Conservation (phyloP, 64 coral and sea anemone species). For the Stichodactyla mertensii region DNA sequence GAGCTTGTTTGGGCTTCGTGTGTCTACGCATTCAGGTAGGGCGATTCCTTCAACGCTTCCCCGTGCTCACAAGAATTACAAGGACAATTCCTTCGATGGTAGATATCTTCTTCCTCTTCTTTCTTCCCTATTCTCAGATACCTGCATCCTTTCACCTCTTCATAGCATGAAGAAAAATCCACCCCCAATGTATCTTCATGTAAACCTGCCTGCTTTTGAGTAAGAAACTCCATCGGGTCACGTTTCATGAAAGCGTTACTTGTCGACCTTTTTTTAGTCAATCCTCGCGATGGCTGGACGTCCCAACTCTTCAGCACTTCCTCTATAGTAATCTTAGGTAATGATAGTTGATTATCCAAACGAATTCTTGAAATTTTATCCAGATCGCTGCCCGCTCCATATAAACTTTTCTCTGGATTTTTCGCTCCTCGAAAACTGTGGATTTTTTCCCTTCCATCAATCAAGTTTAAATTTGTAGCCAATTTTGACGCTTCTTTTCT, state of each 20-base stretch:
- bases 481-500: background rate
- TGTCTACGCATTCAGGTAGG: conserved; percentile 46
- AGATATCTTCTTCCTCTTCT: conserved; percentile 11
- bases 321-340: conserved; percentile 57
- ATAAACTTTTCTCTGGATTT: background rate
- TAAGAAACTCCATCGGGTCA: conserved; percentile 58
- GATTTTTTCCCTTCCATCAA: background rate
- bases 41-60: conserved; percentile 38
- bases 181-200: background rate
- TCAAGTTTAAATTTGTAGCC: background rate
- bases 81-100: conserved; percentile 23
- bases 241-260: conserved; percentile 21
- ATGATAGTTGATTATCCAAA: background rate
- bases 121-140: conserved; percentile 36
- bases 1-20: background rate
- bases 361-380: background rate
- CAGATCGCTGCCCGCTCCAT: no score
- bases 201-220: background rate
- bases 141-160: conserved; percentile 45
- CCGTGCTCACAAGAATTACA: conserved; percentile 70
- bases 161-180: conserved; percentile 3
- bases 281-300: background rate
- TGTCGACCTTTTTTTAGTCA: background rate
- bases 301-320: conserved; percentile 57
- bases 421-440: background rate